These are phyloP conservation scores for Gonioctena quinquepunctata DNA, from an alignment of 1,140 invertebrate genomes.

Conservation along the genomic window DNA sequence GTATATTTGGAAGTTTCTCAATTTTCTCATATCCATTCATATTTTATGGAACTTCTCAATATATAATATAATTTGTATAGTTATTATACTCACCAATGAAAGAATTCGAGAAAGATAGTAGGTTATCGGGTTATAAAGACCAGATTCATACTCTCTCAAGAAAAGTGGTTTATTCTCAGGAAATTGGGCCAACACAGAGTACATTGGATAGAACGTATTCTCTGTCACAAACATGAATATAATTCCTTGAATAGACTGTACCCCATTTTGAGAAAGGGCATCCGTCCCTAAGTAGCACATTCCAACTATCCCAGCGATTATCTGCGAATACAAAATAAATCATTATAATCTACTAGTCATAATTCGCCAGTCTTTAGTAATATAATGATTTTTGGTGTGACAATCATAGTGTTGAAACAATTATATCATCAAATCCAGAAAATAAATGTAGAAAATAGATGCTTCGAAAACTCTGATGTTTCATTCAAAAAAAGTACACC, in stretches of 20 bases:
- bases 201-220: constrained; percentile 87
- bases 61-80: too few species aligned
- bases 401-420: too few species aligned
- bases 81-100: constrained; percentile 67
- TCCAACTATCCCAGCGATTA: constrained; percentile 74
- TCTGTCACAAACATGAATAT: constrained; percentile 84
- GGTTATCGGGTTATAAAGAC: constrained; percentile 71
- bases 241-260: constrained; percentile 81
- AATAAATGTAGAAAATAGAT: neutral
- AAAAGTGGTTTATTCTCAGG: constrained; percentile 79
- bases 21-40: too few species aligned
- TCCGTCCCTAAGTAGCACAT: constrained; percentile 76
- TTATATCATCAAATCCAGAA: too few species aligned
- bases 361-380: too few species aligned
- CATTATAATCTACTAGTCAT: too few species aligned
- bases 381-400: too few species aligned
- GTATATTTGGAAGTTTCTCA: too few species aligned
- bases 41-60: too few species aligned
- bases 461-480: neutral
- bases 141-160: constrained; percentile 75
- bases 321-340: constrained; percentile 55
- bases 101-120: constrained; percentile 79
- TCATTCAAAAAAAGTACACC: too few species aligned
- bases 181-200: constrained; percentile 77
- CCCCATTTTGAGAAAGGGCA: constrained; percentile 70